A percentile compares a stretch with the other conserved stretches of the same genome.
Evolutionary conservation across 2,113 vertebrate genomes (phyloP).

Genomic region (Rhabdornis inornatus): DNA sequence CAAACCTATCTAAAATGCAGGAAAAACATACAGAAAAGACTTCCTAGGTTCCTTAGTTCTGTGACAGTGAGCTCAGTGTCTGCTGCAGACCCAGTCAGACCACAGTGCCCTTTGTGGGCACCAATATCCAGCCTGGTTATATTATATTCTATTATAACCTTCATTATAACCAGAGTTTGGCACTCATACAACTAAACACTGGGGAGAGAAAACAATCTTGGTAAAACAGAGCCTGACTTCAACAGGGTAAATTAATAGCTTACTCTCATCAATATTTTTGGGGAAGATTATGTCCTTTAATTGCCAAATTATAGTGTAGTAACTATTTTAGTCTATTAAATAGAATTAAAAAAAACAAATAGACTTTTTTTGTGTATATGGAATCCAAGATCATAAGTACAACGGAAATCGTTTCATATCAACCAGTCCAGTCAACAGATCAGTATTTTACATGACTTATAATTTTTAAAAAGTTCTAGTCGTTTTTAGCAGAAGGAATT

Average conservation of each 20-base stretch:
- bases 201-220: not conserved
- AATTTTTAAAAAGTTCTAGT: not conserved
- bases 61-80: not conserved
- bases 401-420: not conserved
- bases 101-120: not conserved
- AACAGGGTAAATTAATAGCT: not conserved
- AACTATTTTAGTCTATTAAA: not conserved
- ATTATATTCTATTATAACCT: no score
- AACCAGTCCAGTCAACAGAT: not conserved
- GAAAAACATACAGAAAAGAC: not conserved
- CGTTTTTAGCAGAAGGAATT: not conserved
- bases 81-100: not conserved
- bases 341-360: not conserved
- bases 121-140: not conserved
- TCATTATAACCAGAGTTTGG: not conserved
- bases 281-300: not conserved
- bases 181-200: not conserved
- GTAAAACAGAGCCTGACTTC: not conserved
- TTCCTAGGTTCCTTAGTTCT: not conserved
- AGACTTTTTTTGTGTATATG: not conserved
- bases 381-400: not conserved
- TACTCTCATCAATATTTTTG: not conserved
- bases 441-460: not conserved
- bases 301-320: not conserved
- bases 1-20: not conserved